Evolutionary conservation across 2,888 invertebrate genomes (phyloP), one percentile per base, ranked within the genome.

Genomic region (Hirtodrosophila histrioides): DNA sequence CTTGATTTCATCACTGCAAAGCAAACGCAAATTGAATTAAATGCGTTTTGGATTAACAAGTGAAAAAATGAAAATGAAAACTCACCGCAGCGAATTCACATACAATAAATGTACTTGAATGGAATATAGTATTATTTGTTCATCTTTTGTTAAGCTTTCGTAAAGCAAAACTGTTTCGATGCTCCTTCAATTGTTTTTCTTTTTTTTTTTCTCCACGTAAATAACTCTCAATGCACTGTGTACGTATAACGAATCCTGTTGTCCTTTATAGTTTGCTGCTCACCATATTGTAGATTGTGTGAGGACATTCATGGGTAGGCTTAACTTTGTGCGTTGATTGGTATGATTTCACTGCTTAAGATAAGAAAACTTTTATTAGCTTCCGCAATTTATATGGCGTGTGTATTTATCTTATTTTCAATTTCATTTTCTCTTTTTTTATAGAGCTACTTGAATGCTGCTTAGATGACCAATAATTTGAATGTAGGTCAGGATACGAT

Each of bases 1-100:
- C 89, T 89, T 67, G 89, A 81, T 88, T 88, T 91, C 91, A 90
- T 91, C 80, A 83, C 90, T 89, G 81, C 56, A 81, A 81, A 64
- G n/a, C 9, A 49, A 41, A 6, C 5, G 5, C 33, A 11, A 35
- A 24, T 11, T 40, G 4, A 49, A 36, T n/a, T 48, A 17, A 3
- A 23, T 45, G 29, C 12, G 9, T 4, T 27, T 6, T 44, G 1
- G 4, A 44, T 11, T 39, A 11, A 10, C 33, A 36, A 41, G n/a
- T n/a, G 6, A 2, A 23, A 50, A 44, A 23, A 3, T 0, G 12
- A 33, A 33, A 40, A 35, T n/a, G 11, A 55, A 53, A 39, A 78
- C 86, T 86, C 43, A 78, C 86, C 85, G 87, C 85, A 72, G 75
- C 82, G 87, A 85, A 85, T 86, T 78, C 64, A 74, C 66, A 71